These are phyloP conservation scores for Eupristina koningsbergeri DNA, from an alignment of 1,140 invertebrate species.

Conservation along the genomic window DNA sequence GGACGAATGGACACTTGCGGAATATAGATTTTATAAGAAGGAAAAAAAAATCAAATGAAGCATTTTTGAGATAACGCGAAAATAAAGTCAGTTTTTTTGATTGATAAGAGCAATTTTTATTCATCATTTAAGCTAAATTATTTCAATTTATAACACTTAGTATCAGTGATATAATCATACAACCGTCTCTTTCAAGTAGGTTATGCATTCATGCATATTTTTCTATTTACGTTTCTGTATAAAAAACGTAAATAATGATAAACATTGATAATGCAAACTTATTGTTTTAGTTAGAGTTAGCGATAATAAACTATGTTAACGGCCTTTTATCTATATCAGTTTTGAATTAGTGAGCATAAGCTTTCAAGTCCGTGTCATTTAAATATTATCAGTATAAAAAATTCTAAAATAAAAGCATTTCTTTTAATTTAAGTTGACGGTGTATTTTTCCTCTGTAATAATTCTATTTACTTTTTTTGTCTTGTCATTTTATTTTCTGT, in stretches of 20 bases:
- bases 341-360: background rate
- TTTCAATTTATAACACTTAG: too few species aligned
- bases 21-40: too few species aligned
- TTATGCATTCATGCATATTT: too few species aligned
- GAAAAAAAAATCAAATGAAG: background rate
- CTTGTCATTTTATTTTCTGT: background rate
- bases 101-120: too few species aligned
- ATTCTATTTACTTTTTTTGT: background rate
- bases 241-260: background rate
- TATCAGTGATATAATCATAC: too few species aligned
- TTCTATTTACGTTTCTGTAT: too few species aligned
- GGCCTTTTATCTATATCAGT: background rate
- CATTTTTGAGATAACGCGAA: background rate
- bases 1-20: too few species aligned
- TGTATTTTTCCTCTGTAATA: background rate
- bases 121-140: background rate
- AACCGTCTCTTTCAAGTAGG: too few species aligned
- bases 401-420: background rate
- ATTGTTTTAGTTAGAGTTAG: background rate
- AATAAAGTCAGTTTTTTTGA: too few species aligned
- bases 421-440: background rate
- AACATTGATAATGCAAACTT: background rate
- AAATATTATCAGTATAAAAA: background rate
- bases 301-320: background rate
- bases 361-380: background rate